Evolutionary conservation across 2,797 vertebrate genomes (phyloP).

Genomic region (Leptoclinus maculatus): DNA sequence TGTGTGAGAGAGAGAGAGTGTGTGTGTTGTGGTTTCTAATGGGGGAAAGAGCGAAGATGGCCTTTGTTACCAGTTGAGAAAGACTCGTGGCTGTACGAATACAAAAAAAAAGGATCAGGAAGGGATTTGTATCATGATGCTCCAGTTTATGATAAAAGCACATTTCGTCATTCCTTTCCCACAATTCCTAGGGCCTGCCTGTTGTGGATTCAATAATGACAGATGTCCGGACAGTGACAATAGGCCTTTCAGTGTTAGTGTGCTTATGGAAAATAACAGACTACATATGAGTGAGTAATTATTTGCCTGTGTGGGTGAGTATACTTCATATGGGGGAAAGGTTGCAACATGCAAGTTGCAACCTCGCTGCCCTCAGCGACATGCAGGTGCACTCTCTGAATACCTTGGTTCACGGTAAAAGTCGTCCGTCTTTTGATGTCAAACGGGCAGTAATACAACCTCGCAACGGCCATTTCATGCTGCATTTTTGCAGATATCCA

Average conservation of each 20-base stretch:
- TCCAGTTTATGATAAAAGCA: conserved; percentile 44
- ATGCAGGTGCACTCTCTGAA: conserved; percentile 70
- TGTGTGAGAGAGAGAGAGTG: conserved; percentile 21
- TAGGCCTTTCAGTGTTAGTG: conserved; percentile 27
- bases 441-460: conserved; percentile 1
- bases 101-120: conserved; percentile 46
- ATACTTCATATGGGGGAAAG: conserved; percentile 42
- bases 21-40: conserved; percentile 49
- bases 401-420: conserved; percentile 36
- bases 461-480: conserved; percentile 30
- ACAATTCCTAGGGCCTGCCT: conserved; percentile 12
- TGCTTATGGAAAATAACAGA: conserved; percentile 52
- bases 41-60: conserved; percentile 43
- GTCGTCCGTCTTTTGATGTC: conserved; percentile 49
- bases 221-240: conserved; percentile 49
- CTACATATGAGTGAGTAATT: conserved; percentile 38
- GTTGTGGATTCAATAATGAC: conserved; percentile 39
- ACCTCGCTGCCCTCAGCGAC: conserved; percentile 12
- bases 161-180: conserved; percentile 46
- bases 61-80: conserved; percentile 57
- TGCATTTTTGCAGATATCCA: conserved; percentile 45
- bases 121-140: conserved; percentile 45
- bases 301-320: conserved; percentile 42
- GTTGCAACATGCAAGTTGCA: conserved; percentile 44
- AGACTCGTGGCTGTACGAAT: conserved; percentile 56